These are phyloP conservation scores for Phanerotoma sp. DNA, from an alignment of 2,888 invertebrate genomes.

Conservation along the genomic window DNA sequence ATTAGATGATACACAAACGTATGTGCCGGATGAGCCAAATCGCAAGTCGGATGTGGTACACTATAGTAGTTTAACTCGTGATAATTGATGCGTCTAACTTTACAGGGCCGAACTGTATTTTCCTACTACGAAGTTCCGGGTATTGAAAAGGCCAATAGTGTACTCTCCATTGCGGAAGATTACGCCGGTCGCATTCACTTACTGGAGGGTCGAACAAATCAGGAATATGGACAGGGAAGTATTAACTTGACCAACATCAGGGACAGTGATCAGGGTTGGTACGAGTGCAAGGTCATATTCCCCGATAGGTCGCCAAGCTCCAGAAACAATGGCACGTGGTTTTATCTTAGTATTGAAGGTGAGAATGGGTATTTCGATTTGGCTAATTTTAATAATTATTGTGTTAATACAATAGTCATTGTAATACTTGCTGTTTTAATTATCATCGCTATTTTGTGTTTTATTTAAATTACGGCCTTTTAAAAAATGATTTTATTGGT, in stretches of 20 bases:
- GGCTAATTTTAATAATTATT: background rate
- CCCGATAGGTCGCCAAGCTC: constrained; percentile 85
- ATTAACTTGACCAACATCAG: constrained; percentile 85
- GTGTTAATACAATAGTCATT: background rate
- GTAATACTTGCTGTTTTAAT: background rate
- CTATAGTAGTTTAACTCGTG: constrained; percentile 35
- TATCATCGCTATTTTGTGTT: background rate
- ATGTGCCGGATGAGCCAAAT: constrained; percentile 34
- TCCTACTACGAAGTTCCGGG: constrained; percentile 70
- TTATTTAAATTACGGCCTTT: too few relatives aligned
- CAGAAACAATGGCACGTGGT: constrained; percentile 87
- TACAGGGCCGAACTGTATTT: constrained; percentile 76
- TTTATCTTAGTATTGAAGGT: constrained; percentile 86
- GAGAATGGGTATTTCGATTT: constrained; percentile 42
- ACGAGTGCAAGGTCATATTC: constrained; percentile 85
- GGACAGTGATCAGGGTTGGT: constrained; percentile 89
- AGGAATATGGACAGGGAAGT: constrained; percentile 67
- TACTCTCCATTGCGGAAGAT: constrained; percentile 67
- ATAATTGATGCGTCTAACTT: constrained; percentile 43
- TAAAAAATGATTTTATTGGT: too few relatives aligned
- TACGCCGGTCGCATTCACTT: constrained; percentile 74
- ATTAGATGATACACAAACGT: constrained; percentile 20
- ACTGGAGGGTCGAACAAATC: constrained; percentile 62
- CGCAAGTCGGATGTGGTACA: constrained; percentile 9
- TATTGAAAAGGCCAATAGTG: constrained; percentile 54